Base-by-base conservation (phyloP, 2,797 vertebrate species). In the Mormyrus hasselquistii region DNA sequence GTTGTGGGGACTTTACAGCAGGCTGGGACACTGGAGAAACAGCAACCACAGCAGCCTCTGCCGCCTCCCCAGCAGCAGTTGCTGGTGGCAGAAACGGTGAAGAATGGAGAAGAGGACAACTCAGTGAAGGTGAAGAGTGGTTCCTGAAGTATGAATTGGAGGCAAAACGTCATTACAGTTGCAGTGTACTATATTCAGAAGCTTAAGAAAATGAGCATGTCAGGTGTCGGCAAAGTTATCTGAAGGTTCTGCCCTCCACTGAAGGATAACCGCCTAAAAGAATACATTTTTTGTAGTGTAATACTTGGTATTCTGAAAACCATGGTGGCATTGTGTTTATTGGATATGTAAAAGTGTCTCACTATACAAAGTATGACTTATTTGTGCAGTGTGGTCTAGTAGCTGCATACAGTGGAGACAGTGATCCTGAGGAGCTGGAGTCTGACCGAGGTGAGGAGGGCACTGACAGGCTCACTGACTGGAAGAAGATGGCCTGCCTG, bases 361-460 rank as follows among this genome's bases (percentile, higher is more conserved):
- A n/a, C 47, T 84, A 12, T 79, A 84, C 82, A 50, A 16, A 49
- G 29, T 22, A 41, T 82, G 6, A 50, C 47, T 83, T 49, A 52
- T 62, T 50, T 93, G 90, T 88, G 16, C 91, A 99, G 98, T 95
- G 96, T 91, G 98, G 97, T 19, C 96, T 99, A 0, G 98, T 99
- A 92, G 99, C 98, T 38, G 98, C 99, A 9, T 99, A 99, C 93
- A 99, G 97, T 10, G 99, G 99, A 4, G 99, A 99, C 91, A 99
- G 99, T 1, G 99, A 99, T 92, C 98, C 99, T 0, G 99, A 99
- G 86, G 99, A 99, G 88, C 92, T 95, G 1, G 96, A 99, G 82
- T 92, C 95, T 6, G 97, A 97, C 69, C 92, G 95, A 65, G 90
- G 91, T 0, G 97, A 98, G 1, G 96, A 96, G 14, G 92, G 93